Evolutionary conservation across 2,113 vertebrate species (phyloP), one percentile per base, ranked within the genome.

Genomic region (Poeciliopsis retropinna): DNA sequence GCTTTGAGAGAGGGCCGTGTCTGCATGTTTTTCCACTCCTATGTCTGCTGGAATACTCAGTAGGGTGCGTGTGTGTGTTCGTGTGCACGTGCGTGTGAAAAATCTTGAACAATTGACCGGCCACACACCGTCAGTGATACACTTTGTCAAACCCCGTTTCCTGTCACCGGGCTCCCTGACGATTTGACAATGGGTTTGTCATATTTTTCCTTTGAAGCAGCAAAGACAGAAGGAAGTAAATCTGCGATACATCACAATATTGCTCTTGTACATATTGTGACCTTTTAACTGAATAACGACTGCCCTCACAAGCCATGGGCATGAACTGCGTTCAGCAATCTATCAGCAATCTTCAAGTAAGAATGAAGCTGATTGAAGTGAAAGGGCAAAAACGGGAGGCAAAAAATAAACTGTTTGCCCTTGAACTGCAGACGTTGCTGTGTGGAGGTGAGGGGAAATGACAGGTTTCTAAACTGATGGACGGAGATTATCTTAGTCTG

Each of bases 1-100:
- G 92, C 94, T 94, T 93, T 90, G 91, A 94, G 92, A 93, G 92
- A 90, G 76, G 78, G 37, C 88, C 75, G 84, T 90, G 89, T 90
- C 90, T 84, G 85, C 92, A 84, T 91, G 85, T 91, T 92, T 90
- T 87, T 64, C 78, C 81, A 80, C 72, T 85, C 76, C 61, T 88
- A 70, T 71, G 76, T 85, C 78, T 89, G 70, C 78, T 72, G 69
- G 79, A 88, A 77, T 78, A 76, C 77, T 72, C 67, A n/a, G 82
- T 64, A 28, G 65, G 3, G 29, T 51, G 65, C 75, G 51, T 64
- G 67, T 78, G 27, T 51, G 64, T 86, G 76, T 79, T 62, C 85
- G 76, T 79, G 85, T 75, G 70, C 64, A 27, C n/a, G 17, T 41
- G 75, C 81, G 75, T 83, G 80, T 81, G 79, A 75, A 74, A 73